Conservation (phyloP, 2,888 invertebrate genomes). For the Mesochorus sp. region DNA sequence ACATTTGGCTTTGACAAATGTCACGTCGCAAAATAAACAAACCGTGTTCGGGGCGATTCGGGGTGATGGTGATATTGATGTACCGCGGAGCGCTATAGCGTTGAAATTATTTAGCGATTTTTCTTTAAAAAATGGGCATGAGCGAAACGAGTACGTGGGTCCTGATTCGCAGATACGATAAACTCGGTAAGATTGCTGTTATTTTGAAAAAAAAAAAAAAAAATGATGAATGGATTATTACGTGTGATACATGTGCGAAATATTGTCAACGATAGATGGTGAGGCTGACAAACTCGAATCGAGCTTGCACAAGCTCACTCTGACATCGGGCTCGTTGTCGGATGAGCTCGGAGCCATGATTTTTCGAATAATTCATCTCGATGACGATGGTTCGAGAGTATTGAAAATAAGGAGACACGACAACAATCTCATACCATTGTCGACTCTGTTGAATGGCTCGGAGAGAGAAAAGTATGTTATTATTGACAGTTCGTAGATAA, state of each 20-base stretch:
- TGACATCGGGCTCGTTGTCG: conserved; percentile 68
- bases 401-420: conserved; percentile 82
- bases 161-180: conserved; percentile 73
- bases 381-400: conserved; percentile 80
- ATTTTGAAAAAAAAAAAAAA: background rate
- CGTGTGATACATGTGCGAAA: no score
- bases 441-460: conserved; percentile 79
- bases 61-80: no score
- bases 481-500: background rate
- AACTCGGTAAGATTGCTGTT: conserved; percentile 68
- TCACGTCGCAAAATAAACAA: no score
- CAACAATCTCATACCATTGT: conserved; percentile 81
- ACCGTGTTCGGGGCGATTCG: no score
- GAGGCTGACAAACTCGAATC: conserved; percentile 66
- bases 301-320: conserved; percentile 66
- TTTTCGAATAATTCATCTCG: conserved; percentile 68
- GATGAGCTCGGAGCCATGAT: conserved; percentile 71
- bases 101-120: no score
- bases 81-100: no score
- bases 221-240: no score
- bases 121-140: conserved; percentile 71
- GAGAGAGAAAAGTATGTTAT: conserved; percentile 44
- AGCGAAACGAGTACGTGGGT: conserved; percentile 73
- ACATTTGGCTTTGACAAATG: no score
- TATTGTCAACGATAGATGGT: conserved; percentile 68